These are phyloP conservation scores for Crypturellus undulatus DNA, from an alignment of 2,113 vertebrate genomes.

Conservation along the genomic window DNA sequence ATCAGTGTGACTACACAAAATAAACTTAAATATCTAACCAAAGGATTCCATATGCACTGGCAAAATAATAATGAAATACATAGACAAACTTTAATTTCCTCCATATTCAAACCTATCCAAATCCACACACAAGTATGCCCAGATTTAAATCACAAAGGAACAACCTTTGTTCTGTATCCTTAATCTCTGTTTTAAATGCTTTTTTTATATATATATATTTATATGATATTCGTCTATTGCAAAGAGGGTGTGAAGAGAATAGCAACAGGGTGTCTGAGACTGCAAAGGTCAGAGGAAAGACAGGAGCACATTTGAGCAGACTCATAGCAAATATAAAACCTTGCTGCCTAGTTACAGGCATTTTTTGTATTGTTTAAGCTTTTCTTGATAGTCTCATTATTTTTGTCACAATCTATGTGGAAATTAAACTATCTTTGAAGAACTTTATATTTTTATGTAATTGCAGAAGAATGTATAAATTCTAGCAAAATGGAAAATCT, in stretches of 20 bases:
- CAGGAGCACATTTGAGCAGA: not conserved
- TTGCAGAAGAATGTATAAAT: not conserved
- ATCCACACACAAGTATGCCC: not conserved
- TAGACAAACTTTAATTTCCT: not conserved
- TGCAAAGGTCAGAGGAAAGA: not conserved
- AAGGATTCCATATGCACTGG: not conserved
- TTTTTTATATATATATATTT: not conserved
- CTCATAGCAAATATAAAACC: not conserved
- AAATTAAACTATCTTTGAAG: not conserved
- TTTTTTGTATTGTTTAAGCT: not conserved
- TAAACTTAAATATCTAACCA: not conserved
- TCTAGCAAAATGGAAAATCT: not conserved
- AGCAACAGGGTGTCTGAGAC: not conserved
- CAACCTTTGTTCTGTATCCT: not conserved
- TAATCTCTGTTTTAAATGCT: not conserved
- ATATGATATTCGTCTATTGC: not conserved
- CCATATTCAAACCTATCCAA: not conserved
- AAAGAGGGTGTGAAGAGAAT: not conserved
- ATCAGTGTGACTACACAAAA: not conserved
- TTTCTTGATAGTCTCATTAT: not conserved
- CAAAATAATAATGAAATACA: not conserved
- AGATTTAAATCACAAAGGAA: not conserved
- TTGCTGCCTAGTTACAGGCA: not conserved
- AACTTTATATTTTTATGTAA: not conserved
- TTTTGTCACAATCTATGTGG: not conserved